A percentile compares a stretch with the other conserved stretches of the same genome.
Conservation (phyloP, 2,888 invertebrate species). For the Synanthedon tipuliformis region DNA sequence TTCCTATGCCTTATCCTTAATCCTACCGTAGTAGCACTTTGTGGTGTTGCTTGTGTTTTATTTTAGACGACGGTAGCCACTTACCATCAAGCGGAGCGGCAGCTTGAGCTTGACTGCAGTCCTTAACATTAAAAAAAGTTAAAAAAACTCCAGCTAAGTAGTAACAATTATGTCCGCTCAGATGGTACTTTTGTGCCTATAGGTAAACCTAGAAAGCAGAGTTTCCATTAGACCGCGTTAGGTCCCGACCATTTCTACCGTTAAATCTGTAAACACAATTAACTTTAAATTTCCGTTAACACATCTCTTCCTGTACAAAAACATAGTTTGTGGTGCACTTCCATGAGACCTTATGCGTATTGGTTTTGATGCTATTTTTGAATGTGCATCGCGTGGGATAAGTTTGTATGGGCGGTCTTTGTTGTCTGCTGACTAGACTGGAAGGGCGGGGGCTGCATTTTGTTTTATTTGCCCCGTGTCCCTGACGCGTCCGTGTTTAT, state of each 20-base stretch:
- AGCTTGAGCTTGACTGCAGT: too few relatives aligned
- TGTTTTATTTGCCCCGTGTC: conserved; percentile 55
- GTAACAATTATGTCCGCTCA: background rate
- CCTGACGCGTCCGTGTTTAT: background rate
- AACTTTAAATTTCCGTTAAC: conserved; percentile 56
- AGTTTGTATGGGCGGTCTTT: conserved; percentile 47
- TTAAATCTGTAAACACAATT: conserved; percentile 61
- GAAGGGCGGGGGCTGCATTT: conserved; percentile 42
- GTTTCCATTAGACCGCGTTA: background rate
- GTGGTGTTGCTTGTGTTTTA: too few relatives aligned
- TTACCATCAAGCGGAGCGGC: too few relatives aligned
- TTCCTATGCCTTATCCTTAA: too few relatives aligned
- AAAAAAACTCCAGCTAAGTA: too few relatives aligned
- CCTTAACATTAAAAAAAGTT: too few relatives aligned
- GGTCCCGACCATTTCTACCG: conserved; percentile 26
- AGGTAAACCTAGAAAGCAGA: conserved; percentile 3
- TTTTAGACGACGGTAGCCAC: too few relatives aligned
- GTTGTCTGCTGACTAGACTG: conserved; percentile 62
- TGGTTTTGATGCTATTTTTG: conserved; percentile 17
- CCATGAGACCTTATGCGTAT: conserved; percentile 6
- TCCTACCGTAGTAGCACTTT: too few relatives aligned
- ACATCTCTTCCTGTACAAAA: conserved; percentile 44
- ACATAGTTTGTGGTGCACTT: conserved; percentile 7
- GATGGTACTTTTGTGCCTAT: background rate
- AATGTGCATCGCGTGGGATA: conserved; percentile 10